Evolutionary conservation across 2,888 invertebrate species (phyloP), one percentile per base, ranked within the genome.

Genomic region (Oligia fasciuncula): DNA sequence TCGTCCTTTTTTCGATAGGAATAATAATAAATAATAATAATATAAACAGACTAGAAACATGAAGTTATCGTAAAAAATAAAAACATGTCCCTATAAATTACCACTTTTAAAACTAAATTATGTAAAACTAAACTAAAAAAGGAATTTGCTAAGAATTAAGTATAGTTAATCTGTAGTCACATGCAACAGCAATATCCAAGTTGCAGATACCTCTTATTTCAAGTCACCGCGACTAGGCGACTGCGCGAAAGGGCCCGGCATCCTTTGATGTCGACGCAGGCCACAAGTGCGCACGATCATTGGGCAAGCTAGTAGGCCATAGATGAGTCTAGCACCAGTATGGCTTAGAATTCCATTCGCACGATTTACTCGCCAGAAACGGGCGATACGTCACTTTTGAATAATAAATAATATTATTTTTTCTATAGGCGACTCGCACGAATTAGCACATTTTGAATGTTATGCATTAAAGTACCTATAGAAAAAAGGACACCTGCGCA

Each of bases 191-290:
- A 85, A 75, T 63, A 73, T 66, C 74, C 54, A 72, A 84, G 35
- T 68, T 1, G 70, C 17, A 72, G 70, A 80, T 80, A 63, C n/a
- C 63, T 69, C 57, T 71, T 72, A 85, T 75, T 83, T 83, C 13
- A 75, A 80, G 74, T 69, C 11, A 57, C 72, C 69, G 85, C 81
- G 74, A 29, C 29, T 29, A 29, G 29, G 29, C 29, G 29, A 40
- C 63, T 49, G 69, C 29, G 85, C 46, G n/a, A 77, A 76, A 81
- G 57, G 83, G 83, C 29, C 29, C 86, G 86, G 86, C 71, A 23
- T 82, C 85, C 69, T 86, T 80, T 87, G 85, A 87, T 78, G 86
- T 85, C 86, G 70, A 79, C 77, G 65, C 57, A 63, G 63, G 71
- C 68, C 74, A 73, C 85, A 85, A 82, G 79, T 73, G 74, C 65